A percentile compares a stretch with the other conserved stretches of the same genome.
Evolutionary conservation across 2,113 vertebrate genomes (phyloP).

Genomic region (Brienomyrus longianalis): DNA sequence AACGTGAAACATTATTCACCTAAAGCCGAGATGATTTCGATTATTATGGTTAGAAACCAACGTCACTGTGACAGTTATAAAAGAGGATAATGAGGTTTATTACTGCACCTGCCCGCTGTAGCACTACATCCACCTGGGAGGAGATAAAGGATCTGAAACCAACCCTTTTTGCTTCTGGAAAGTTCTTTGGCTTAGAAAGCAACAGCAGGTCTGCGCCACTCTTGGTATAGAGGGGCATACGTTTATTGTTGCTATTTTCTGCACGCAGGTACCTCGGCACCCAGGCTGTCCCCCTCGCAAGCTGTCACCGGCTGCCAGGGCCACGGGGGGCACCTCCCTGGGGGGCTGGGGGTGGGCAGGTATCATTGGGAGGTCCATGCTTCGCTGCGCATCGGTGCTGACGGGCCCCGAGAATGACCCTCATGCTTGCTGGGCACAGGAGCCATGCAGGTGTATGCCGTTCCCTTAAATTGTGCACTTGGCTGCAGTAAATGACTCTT

Average conservation of each 20-base stretch:
- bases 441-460: slow-evolving; percentile 43
- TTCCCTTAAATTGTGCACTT: slow-evolving; percentile 27
- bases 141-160: slow-evolving; percentile 13
- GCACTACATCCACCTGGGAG: neutral
- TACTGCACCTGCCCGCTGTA: neutral
- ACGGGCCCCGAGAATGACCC: slow-evolving; percentile 34
- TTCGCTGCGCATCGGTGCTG: slow-evolving; percentile 40
- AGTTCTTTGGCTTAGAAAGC: slow-evolving; percentile 6
- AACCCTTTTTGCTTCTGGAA: neutral
- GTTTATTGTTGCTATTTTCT: slow-evolving; percentile 42
- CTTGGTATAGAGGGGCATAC: slow-evolving; percentile 33
- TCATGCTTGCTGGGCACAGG: slow-evolving; percentile 30
- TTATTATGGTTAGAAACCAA: slow-evolving; percentile 1
- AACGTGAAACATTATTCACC: neutral
- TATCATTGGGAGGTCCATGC: slow-evolving; percentile 39
- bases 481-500: slow-evolving; percentile 26
- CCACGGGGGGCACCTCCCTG: slow-evolving; percentile 29
- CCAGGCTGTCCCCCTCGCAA: slow-evolving; percentile 34
- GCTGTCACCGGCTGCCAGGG: slow-evolving; percentile 42
- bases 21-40: neutral
- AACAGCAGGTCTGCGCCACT: slow-evolving; percentile 30
- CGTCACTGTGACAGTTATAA: neutral
- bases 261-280: slow-evolving; percentile 27
- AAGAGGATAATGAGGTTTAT: slow-evolving; percentile 3
- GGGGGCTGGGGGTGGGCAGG: slow-evolving; percentile 39